Conservation (phyloP, 2,888 invertebrate species). For the Venustoraphidia nigricollis region DNA sequence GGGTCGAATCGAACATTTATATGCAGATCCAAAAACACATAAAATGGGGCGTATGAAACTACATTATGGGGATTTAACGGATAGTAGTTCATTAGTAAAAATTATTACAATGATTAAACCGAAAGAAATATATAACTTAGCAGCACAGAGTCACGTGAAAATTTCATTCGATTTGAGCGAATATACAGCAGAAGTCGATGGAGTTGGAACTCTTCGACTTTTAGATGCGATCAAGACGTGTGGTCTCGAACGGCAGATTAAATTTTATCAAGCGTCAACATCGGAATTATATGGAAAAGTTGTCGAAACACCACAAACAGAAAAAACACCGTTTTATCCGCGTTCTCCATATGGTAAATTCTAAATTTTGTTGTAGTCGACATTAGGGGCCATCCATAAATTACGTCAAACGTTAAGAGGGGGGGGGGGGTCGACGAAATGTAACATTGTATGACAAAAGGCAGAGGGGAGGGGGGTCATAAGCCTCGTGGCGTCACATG, state of each 20-base stretch:
- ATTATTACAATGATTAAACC: constrained; percentile 65
- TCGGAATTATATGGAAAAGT: constrained; percentile 92
- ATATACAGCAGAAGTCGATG: constrained; percentile 97
- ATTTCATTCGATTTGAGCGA: constrained; percentile 97
- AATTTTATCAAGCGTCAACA: constrained; percentile 92
- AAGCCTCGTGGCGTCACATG: too few species aligned
- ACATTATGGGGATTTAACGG: constrained; percentile 98
- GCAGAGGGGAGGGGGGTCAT: too few species aligned
- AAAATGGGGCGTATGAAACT: constrained; percentile 79
- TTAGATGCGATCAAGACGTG: constrained; percentile 86
- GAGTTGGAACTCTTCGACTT: constrained; percentile 79
- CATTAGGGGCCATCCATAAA: too few species aligned
- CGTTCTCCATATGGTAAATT: constrained; percentile 80
- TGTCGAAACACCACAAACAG: constrained; percentile 81
- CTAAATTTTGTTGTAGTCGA: too few species aligned
- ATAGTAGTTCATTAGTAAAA: constrained; percentile 86
- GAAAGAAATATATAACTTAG: constrained; percentile 92
- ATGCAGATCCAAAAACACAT: constrained; percentile 79
- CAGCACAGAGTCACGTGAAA: constrained; percentile 98
- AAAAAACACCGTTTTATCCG: constrained; percentile 91
- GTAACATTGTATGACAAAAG: too few species aligned
- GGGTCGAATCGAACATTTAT: constrained; percentile 87
- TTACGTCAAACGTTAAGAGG: too few species aligned
- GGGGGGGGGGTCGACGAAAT: too few species aligned
- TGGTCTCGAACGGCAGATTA: constrained; percentile 61